Percentiles rank a stretch among this genome's conserved stretches.
Conservation (phyloP, 2,113 vertebrate genomes). For the Micromys minutus region DNA sequence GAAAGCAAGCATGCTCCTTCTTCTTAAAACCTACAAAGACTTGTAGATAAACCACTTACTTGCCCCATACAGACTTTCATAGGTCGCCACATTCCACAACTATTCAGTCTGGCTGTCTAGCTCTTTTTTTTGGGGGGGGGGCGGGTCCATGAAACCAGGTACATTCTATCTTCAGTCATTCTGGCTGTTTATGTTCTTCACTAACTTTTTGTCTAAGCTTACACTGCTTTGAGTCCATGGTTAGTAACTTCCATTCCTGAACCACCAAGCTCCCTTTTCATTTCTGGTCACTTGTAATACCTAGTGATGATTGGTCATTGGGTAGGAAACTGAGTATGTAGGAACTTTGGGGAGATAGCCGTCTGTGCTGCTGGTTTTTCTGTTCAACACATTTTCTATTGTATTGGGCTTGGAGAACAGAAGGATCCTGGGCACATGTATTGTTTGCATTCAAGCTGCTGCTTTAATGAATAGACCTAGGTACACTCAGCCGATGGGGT, state of each 20-base stretch:
- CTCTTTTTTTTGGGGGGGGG: background rate
- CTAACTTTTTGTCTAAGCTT: background rate
- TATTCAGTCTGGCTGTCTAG: background rate
- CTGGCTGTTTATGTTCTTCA: background rate
- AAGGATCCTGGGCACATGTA: no score
- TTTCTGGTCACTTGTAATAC: background rate
- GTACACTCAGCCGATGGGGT: background rate
- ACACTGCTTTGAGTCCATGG: background rate
- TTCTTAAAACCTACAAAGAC: background rate
- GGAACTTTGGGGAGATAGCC: background rate
- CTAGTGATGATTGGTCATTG: background rate
- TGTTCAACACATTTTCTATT: background rate
- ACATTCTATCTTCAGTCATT: background rate
- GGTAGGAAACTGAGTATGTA: background rate
- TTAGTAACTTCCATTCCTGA: background rate
- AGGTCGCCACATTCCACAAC: background rate
- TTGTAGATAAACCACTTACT: background rate
- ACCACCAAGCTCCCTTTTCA: no score
- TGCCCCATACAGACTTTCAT: rapidly evolving
- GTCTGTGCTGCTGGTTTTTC: background rate
- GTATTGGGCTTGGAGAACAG: background rate
- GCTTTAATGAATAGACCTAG: background rate
- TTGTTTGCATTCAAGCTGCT: no score
- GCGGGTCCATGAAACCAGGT: background rate
- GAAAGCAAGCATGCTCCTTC: background rate